These are phyloP conservation scores for Micrastur ruficollis DNA, from an alignment of 2,797 vertebrate species.

Conservation along the genomic window DNA sequence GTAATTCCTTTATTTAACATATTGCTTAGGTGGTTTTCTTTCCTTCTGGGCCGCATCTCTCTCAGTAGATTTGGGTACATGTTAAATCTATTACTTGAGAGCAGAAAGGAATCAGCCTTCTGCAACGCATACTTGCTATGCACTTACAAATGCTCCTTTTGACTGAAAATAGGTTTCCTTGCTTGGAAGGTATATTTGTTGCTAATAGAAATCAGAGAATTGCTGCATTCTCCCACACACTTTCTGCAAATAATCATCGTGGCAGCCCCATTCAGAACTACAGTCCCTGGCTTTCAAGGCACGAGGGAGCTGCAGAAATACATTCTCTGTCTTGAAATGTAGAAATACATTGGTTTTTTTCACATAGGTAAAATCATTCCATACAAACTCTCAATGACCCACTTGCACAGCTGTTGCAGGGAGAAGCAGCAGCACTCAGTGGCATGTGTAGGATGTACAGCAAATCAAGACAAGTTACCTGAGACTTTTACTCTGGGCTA, in stretches of 20 bases:
- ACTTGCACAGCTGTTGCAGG: neutral
- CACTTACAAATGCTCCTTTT: neutral
- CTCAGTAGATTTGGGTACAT: neutral
- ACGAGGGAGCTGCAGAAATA: neutral
- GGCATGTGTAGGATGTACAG: neutral
- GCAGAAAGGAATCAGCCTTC: neutral
- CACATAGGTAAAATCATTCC: neutral
- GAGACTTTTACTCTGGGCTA: neutral
- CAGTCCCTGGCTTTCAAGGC: neutral
- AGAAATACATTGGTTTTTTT: neutral
- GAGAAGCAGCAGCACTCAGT: neutral
- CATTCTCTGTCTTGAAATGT: neutral
- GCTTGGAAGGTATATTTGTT: neutral
- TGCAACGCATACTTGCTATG: neutral
- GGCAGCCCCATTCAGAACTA: neutral
- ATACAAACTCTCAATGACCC: neutral
- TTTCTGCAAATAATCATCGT: neutral
- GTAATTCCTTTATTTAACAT: neutral
- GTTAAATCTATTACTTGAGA: neutral
- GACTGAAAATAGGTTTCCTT: neutral
- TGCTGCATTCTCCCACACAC: neutral
- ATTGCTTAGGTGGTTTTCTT: neutral
- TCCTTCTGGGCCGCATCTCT: neutral
- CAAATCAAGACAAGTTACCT: neutral
- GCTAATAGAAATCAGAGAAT: neutral